These are phyloP conservation scores for Caenorhabditis sp. DNA, from an alignment of 2,888 invertebrate genomes.

Conservation along the genomic window DNA sequence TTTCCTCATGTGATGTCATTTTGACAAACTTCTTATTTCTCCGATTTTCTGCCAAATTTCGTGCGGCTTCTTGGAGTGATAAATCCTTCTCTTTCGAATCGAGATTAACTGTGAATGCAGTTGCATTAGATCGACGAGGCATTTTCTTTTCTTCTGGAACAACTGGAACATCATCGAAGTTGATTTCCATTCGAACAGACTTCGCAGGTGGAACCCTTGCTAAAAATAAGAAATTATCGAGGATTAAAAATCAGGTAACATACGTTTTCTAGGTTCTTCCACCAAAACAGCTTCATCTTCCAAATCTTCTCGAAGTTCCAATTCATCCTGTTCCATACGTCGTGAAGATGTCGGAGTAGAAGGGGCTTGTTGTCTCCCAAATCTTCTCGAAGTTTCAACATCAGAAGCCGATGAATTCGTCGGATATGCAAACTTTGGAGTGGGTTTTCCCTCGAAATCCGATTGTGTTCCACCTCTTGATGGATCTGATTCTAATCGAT, in stretches of 20 bases:
- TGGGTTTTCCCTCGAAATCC: constrained; percentile 29
- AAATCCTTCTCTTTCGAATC: constrained; percentile 37
- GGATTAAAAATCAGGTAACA: not conserved
- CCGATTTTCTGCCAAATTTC: constrained; percentile 43
- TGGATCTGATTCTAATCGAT: not conserved
- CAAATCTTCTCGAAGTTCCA: no score
- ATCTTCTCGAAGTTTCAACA: constrained; percentile 29
- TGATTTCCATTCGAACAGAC: constrained; percentile 57
- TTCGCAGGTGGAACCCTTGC: constrained; percentile 26
- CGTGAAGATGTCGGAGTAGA: not conserved
- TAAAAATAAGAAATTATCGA: constrained; percentile 5
- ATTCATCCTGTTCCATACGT: constrained; percentile 4
- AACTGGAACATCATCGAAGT: constrained; percentile 38
- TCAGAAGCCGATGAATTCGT: constrained; percentile 27
- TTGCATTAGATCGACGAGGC: constrained; percentile 32
- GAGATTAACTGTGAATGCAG: constrained; percentile 51
- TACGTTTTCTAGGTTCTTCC: constrained; percentile 1
- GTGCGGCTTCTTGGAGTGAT: constrained; percentile 52
- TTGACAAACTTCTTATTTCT: constrained; percentile 26
- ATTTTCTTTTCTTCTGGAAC: constrained; percentile 28
- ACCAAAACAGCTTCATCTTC: constrained; percentile 1
- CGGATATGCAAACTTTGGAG: not conserved
- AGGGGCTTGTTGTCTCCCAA: constrained; percentile 21
- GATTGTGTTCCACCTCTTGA: constrained; percentile 31
- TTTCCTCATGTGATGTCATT: constrained; percentile 14